A percentile compares a stretch with the other conserved stretches of the same genome.
Evolutionary conservation across 53 echinoderm and acorn worm genomes (phyloP).

Genomic region (Astropecten irregularis): DNA sequence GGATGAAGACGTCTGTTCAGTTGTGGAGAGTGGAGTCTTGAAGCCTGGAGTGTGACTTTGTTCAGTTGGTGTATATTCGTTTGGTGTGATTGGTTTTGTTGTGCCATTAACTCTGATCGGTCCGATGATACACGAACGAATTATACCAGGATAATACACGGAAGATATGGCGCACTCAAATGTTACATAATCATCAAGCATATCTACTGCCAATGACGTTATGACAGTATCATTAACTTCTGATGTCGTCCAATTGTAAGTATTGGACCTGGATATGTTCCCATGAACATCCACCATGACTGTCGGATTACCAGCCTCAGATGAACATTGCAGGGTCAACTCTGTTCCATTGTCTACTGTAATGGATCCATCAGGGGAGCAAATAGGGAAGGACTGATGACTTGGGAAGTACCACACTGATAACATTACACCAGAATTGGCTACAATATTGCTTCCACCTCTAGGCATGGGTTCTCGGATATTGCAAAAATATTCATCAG

Average conservation of each 20-base stretch:
- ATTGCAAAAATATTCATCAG: conserved; percentile 4
- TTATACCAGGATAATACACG: not conserved
- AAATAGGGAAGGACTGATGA: conserved; percentile 12
- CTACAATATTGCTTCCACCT: not conserved
- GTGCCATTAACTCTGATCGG: not conserved
- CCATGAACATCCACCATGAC: not conserved
- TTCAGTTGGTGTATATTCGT: no score
- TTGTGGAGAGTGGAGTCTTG: no score
- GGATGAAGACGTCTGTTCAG: no score
- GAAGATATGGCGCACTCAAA: conserved; percentile 15
- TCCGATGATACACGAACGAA: conserved; percentile 4
- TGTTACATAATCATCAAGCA: not conserved
- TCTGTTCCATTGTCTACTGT: conserved; percentile 2
- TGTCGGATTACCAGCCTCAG: conserved; percentile 14
- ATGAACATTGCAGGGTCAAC: conserved; percentile 1
- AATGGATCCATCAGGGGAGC: conserved; percentile 11
- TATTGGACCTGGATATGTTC: no score
- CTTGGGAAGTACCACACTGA: conserved; percentile 13
- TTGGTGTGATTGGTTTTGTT: no score
- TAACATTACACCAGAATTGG: not conserved
- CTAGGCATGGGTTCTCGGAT: not conserved
- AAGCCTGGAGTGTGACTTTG: no score
- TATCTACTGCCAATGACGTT: not conserved
- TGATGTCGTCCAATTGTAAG: not conserved
- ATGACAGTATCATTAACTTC: not conserved